Base-by-base conservation (phyloP, 2,797 vertebrate species). In the Pseudocheirus occidentalis region DNA sequence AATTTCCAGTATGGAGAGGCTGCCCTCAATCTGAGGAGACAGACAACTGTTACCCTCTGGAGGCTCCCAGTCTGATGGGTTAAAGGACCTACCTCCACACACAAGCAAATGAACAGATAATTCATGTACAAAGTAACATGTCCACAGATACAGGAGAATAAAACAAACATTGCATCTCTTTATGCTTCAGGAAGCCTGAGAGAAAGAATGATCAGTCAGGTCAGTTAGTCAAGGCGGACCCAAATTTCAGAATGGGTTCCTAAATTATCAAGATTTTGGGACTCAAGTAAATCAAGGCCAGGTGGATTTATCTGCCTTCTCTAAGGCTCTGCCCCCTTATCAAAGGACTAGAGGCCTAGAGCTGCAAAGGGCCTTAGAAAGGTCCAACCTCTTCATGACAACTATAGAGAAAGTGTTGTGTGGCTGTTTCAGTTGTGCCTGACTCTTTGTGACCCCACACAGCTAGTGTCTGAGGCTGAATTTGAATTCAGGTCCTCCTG, bases 171-270 rank as follows among this genome's bases (percentile, higher is more conserved):
- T 57, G 14, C 52, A 55, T 1, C 0, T 1, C 24, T 29, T 21
- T 62, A 34, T n/a, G 55, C 29, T 18, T 6, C 0, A 24, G 91
- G 93, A 55, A 91, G 9, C 4, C 52, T 12, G 1, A 46, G 12
- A 46, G 13, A 1, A 7, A 90, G 53, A 55, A 31, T 0, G 0
- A 57, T 0, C 27, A 55, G 55, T 52, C 6, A 9, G 40, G 16
- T 18, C 0, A 57, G 14, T 89, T 56, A 93, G 50, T 91, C 13
- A 4, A 50, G 73, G 54, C 46, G 55, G 91, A 73, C 28, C 21
- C 18, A 46, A 46, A 27, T 81, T 81, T 81, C 57, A 46, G 59
- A 34, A 34, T 0, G 10, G 14, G 12, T 54, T 92, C 50, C 46
- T n/a, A 46, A 62, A 14, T 81, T 40, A 50, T 53, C 1, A 46